These are phyloP conservation scores for Saimiri boliviensis DNA, from an alignment of 2,113 vertebrate genomes.

Conservation along the genomic window DNA sequence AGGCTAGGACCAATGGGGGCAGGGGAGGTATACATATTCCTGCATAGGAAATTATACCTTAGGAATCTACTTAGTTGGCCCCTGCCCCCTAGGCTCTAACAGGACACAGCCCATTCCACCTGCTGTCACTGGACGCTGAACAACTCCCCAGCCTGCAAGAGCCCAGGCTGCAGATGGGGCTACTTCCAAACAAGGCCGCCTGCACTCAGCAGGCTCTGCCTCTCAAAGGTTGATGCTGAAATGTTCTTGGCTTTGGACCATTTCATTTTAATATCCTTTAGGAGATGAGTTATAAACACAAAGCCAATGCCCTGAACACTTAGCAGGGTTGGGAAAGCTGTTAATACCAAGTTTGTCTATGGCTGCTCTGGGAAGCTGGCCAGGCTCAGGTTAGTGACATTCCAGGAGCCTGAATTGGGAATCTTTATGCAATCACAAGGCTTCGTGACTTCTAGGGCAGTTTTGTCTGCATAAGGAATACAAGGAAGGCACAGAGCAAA, in stretches of 20 bases:
- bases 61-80: background rate
- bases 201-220: constrained; percentile 61
- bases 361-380: constrained; percentile 56
- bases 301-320: constrained; percentile 69
- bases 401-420: constrained; percentile 49
- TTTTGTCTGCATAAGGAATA: constrained; percentile 61
- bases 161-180: constrained; percentile 59
- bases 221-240: constrained; percentile 80
- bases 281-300: constrained; percentile 82
- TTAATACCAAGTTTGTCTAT: constrained; percentile 72
- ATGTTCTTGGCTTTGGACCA: constrained; percentile 74
- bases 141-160: background rate
- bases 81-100: accelerated
- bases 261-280: constrained; percentile 79
- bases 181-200: constrained; percentile 88
- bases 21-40: background rate
- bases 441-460: constrained; percentile 57
- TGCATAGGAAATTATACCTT: background rate
- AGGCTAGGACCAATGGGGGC: background rate
- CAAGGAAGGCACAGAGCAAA: background rate
- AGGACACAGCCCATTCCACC: accelerated
- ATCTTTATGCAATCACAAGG: constrained; percentile 24
- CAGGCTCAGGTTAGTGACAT: constrained; percentile 63
- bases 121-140: background rate
- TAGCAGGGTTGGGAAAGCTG: constrained; percentile 64